Evolutionary conservation across 2,113 vertebrate genomes (phyloP).

Genomic region (Ceyx melanurus): DNA sequence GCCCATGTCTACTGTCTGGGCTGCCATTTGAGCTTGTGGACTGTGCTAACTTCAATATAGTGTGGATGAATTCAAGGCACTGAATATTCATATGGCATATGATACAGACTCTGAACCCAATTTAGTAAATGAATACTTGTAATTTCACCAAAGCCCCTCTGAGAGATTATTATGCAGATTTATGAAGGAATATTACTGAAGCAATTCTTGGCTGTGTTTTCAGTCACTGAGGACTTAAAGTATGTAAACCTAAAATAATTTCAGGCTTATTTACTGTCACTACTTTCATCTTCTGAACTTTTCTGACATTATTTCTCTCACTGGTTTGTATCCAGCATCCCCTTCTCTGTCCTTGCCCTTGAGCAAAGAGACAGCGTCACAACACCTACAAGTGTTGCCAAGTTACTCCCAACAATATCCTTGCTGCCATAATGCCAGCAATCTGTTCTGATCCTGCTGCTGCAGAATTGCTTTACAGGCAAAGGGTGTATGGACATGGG

Average conservation of each 20-base stretch:
- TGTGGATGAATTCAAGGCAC: constrained; percentile 64
- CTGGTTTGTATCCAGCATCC: constrained; percentile 63
- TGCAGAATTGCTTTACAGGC: constrained; percentile 58
- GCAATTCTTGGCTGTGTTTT: constrained; percentile 79
- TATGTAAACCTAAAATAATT: constrained; percentile 76
- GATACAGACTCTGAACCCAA: constrained; percentile 82
- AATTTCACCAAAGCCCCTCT: constrained; percentile 79
- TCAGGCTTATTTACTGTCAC: constrained; percentile 64
- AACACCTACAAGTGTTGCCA: constrained; percentile 73
- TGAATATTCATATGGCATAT: constrained; percentile 80
- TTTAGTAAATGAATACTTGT: constrained; percentile 86
- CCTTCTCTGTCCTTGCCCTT: constrained; percentile 76
- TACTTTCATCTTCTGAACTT: constrained; percentile 72
- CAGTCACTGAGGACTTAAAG: constrained; percentile 71
- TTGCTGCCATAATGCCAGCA: constrained; percentile 74
- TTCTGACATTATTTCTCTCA: constrained; percentile 65
- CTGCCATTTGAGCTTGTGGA: constrained; percentile 33
- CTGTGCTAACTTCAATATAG: constrained; percentile 68
- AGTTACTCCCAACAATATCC: constrained; percentile 75
- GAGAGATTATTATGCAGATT: constrained; percentile 84
- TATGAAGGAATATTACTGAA: constrained; percentile 81
- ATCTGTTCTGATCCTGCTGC: constrained; percentile 75
- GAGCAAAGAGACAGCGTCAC: constrained; percentile 73
- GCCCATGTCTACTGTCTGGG: constrained; percentile 32
- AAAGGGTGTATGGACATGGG: neutral